A percentile compares a stretch with the other conserved stretches of the same genome.
These are phyloP conservation scores for Wasmannia auropunctata DNA, from an alignment of 1,140 invertebrate genomes.

Conservation along the genomic window DNA sequence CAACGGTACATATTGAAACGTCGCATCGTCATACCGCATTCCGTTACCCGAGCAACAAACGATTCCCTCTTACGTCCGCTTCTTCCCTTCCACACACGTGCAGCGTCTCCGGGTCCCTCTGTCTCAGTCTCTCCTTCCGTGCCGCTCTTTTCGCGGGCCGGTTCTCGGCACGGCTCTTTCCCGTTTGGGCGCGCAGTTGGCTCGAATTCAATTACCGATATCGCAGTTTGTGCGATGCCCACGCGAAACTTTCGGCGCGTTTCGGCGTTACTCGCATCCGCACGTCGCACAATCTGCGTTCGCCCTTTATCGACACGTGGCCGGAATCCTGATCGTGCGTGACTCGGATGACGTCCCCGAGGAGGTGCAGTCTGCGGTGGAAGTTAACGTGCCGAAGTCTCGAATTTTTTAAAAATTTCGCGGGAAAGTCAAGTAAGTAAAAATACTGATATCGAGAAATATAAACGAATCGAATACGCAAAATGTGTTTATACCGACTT, in stretches of 20 bases:
- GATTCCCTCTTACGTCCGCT: not conserved
- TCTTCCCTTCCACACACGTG: not conserved
- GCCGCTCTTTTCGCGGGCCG: not conserved
- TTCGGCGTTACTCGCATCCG: not conserved
- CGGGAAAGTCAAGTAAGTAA: conserved; percentile 12
- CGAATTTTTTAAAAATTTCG: not conserved
- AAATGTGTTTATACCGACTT: not conserved
- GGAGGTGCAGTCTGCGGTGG: not conserved
- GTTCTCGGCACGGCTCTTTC: not conserved
- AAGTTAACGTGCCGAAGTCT: not conserved
- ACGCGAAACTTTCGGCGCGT: not conserved
- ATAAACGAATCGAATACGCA: not conserved
- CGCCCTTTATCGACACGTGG: not conserved
- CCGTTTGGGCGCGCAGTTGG: conserved; percentile 7
- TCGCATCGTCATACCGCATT: not conserved
- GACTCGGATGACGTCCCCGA: not conserved
- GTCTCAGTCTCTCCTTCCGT: conserved; percentile 1
- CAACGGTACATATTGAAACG: conserved; percentile 24
- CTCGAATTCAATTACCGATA: not conserved
- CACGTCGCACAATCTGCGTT: not conserved
- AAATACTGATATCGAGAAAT: not conserved
- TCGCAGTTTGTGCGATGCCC: not conserved
- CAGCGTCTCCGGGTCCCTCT: not conserved
- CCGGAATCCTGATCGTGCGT: not conserved
- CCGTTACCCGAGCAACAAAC: conserved; percentile 1